Percentiles rank a stretch among this genome's conserved stretches.
phyloP scores from a whole-genome alignment of 2,113 vertebrate genomes.

The Perognathus longimembris region DNA sequence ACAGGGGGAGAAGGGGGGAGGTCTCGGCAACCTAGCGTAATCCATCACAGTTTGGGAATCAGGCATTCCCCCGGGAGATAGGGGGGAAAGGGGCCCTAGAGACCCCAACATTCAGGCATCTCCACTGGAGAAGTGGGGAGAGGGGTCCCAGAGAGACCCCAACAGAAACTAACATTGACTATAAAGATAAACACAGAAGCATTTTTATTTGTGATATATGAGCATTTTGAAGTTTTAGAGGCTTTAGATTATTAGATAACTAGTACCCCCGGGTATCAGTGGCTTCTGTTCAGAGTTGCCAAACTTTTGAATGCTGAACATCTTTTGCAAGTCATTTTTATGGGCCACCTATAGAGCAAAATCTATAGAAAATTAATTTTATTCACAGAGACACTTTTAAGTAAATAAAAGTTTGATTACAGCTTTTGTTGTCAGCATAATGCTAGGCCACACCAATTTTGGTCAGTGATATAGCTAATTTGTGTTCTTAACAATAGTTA shows the following conservation, averaged over 20 bases:
- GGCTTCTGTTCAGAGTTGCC: not conserved
- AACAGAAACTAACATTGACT: no score
- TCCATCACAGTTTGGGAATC: no score
- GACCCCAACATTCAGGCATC: no score
- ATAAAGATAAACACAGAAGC: not conserved
- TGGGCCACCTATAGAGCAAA: not conserved
- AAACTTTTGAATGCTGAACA: not conserved
- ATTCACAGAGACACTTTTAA: not conserved
- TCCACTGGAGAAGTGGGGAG: no score
- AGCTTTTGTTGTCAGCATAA: not conserved
- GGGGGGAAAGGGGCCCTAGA: no score
- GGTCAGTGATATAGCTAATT: not conserved
- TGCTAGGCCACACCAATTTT: not conserved
- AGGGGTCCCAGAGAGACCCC: no score
- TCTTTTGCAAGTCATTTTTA: not conserved
- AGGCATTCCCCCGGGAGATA: no score
- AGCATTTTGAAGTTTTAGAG: not conserved
- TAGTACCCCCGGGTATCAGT: not conserved
- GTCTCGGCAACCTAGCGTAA: no score
- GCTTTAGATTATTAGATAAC: slow-evolving; percentile 9
- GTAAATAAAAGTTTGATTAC: not conserved
- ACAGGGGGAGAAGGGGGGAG: no score
- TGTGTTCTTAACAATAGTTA: not conserved
- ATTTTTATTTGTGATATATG: not conserved
- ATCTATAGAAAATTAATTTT: not conserved